Percentiles rank a stretch among this genome's conserved stretches.
phyloP scores from a whole-genome alignment of 2,888 invertebrate species.

The Tenthredo livida region DNA sequence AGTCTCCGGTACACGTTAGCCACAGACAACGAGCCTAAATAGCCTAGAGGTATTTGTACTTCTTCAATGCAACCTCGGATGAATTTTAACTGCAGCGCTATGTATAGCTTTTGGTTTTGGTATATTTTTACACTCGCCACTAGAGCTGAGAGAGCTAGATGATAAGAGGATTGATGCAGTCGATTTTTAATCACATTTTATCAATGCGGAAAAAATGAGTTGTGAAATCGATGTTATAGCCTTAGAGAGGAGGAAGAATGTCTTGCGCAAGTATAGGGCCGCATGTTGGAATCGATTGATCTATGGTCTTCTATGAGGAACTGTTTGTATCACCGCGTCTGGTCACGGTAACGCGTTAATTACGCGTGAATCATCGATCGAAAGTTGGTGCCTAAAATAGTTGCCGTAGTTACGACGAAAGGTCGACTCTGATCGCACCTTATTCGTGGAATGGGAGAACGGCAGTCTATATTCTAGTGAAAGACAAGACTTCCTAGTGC shows the following conservation, averaged over 20 bases:
- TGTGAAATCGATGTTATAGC: neutral
- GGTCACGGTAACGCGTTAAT: constrained; percentile 45
- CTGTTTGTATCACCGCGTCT: constrained; percentile 36
- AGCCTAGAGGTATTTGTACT: constrained; percentile 5
- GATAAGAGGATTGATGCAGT: constrained; percentile 2
- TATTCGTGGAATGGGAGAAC: constrained; percentile 32
- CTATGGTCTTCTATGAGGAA: constrained; percentile 2
- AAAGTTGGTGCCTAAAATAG: constrained; percentile 34
- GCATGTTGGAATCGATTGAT: constrained; percentile 3
- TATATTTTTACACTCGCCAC: neutral
- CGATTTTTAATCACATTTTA: neutral
- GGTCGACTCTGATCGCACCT: constrained; percentile 16
- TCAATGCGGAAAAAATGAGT: neutral
- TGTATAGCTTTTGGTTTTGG: constrained; percentile 20
- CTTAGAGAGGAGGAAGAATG: neutral
- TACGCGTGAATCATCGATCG: constrained; percentile 41
- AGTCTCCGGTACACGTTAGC: constrained; percentile 13
- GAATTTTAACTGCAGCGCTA: neutral
- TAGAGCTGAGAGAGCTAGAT: neutral
- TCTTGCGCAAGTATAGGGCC: constrained; percentile 5
- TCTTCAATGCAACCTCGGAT: neutral
- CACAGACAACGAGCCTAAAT: constrained; percentile 10
- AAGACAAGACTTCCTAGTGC: neutral
- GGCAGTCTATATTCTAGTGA: constrained; percentile 8
- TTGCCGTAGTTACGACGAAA: constrained; percentile 14